A percentile compares a stretch with the other conserved stretches of the same genome.
Evolutionary conservation across 2,888 invertebrate species (phyloP).

Genomic region (Heterodera filipjevi): DNA sequence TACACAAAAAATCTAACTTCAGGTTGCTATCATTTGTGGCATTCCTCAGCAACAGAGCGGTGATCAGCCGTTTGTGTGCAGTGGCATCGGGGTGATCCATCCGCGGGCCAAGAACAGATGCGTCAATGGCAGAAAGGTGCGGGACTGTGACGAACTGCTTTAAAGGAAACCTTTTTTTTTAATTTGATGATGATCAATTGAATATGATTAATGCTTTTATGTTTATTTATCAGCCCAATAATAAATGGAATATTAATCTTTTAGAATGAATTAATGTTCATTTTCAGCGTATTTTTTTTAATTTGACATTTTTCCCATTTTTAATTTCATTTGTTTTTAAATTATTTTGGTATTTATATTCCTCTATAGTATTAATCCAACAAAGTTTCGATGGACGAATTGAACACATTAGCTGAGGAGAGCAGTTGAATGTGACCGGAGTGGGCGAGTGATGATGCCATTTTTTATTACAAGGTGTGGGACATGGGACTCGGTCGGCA

Average conservation of each 20-base stretch:
- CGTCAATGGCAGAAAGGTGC: background rate
- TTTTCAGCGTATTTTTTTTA: no score
- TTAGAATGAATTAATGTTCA: no score
- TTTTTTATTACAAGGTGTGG: constrained; percentile 42
- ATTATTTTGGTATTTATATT: background rate
- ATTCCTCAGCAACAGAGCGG: no score
- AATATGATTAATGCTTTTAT: background rate
- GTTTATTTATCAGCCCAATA: no score
- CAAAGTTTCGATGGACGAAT: constrained; percentile 23
- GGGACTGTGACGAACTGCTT: background rate
- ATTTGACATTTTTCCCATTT: background rate
- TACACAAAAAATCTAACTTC: no score
- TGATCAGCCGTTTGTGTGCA: no score
- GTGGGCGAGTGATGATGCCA: constrained; percentile 44
- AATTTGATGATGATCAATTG: background rate
- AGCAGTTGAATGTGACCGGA: constrained; percentile 41
- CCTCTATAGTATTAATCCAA: background rate
- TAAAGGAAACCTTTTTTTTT: no score
- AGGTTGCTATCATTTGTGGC: no score
- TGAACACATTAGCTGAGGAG: constrained; percentile 38
- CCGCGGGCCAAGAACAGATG: background rate
- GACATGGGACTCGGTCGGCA: background rate
- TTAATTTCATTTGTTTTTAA: background rate
- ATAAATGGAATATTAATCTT: no score
- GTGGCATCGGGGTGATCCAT: background rate